Conservation (phyloP, 2,797 vertebrate genomes). For the Clamator glandarius region DNA sequence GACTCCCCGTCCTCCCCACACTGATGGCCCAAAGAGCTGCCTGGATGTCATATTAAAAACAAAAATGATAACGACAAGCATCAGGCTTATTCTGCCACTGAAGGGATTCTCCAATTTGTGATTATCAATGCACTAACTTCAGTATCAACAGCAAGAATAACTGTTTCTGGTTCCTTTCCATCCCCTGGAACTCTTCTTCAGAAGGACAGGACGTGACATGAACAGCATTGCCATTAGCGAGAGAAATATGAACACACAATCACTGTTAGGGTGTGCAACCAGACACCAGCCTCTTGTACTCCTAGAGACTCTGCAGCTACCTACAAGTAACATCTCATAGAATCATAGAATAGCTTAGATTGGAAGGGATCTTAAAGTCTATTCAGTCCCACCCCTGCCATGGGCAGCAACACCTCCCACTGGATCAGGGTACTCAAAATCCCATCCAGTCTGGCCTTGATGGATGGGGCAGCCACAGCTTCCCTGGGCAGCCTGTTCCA, state of each 20-base stretch:
- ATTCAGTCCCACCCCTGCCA: too few species aligned
- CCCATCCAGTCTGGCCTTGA: too few species aligned
- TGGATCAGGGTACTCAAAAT: too few species aligned
- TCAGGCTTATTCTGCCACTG: accelerated
- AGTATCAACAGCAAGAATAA: background rate
- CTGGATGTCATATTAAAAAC: background rate
- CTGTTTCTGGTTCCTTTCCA: background rate
- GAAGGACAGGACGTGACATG: background rate
- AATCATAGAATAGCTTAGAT: too few species aligned
- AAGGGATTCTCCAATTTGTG: background rate
- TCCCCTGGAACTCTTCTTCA: background rate
- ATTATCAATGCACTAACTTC: background rate
- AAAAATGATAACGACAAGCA: accelerated
- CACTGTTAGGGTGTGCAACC: background rate
- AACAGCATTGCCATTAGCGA: background rate
- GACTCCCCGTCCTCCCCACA: background rate
- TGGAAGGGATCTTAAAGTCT: too few species aligned
- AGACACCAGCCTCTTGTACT: background rate
- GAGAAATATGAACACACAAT: background rate
- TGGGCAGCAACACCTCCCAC: too few species aligned
- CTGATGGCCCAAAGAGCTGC: background rate
- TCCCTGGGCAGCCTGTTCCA: too few species aligned
- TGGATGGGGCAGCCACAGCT: too few species aligned
- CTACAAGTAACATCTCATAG: background rate
- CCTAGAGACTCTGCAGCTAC: background rate